Percentiles rank a stretch among this genome's conserved stretches.
These are phyloP conservation scores for Drosophila buzzatii DNA, from an alignment of 2,888 invertebrate genomes.

Conservation along the genomic window DNA sequence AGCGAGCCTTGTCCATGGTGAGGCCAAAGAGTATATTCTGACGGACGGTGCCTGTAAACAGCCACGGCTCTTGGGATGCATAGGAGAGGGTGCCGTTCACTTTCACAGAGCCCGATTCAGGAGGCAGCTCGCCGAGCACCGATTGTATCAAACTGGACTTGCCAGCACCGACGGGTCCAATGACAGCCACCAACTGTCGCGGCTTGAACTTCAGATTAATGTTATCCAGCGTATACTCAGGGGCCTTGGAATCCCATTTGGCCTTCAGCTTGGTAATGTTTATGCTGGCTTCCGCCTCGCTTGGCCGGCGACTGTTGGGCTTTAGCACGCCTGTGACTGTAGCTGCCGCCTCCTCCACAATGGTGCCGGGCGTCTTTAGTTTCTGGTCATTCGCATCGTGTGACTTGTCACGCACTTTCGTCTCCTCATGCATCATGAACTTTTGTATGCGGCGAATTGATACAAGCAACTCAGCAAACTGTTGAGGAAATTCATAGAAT, in stretches of 20 bases:
- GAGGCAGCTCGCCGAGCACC: slow-evolving; percentile 86
- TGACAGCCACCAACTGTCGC: slow-evolving; percentile 89
- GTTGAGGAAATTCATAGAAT: neutral
- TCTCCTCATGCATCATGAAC: slow-evolving; percentile 88
- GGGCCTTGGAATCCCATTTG: slow-evolving; percentile 88
- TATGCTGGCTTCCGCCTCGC: slow-evolving; percentile 85
- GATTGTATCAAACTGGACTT: slow-evolving; percentile 87
- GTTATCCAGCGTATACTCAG: slow-evolving; percentile 89
- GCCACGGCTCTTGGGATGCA: slow-evolving; percentile 94
- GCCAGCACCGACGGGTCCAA: slow-evolving; percentile 90
- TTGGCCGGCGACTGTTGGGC: slow-evolving; percentile 64
- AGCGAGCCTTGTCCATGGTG: slow-evolving; percentile 87
- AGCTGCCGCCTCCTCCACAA: slow-evolving; percentile 70
- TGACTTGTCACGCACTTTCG: slow-evolving; percentile 84
- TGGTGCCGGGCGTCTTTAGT: slow-evolving; percentile 36
- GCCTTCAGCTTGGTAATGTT: slow-evolving; percentile 88
- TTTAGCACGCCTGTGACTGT: slow-evolving; percentile 65
- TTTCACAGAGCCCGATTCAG: slow-evolving; percentile 86
- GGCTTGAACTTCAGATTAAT: slow-evolving; percentile 88
- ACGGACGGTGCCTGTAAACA: slow-evolving; percentile 90
- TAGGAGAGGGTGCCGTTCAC: slow-evolving; percentile 89
- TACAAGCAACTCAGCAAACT: slow-evolving; percentile 87
- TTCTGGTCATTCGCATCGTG: slow-evolving; percentile 66
- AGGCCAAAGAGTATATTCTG: slow-evolving; percentile 88
- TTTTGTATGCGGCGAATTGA: slow-evolving; percentile 87